Conservation (phyloP, 2,113 vertebrate species). For the Furnarius figulus region DNA sequence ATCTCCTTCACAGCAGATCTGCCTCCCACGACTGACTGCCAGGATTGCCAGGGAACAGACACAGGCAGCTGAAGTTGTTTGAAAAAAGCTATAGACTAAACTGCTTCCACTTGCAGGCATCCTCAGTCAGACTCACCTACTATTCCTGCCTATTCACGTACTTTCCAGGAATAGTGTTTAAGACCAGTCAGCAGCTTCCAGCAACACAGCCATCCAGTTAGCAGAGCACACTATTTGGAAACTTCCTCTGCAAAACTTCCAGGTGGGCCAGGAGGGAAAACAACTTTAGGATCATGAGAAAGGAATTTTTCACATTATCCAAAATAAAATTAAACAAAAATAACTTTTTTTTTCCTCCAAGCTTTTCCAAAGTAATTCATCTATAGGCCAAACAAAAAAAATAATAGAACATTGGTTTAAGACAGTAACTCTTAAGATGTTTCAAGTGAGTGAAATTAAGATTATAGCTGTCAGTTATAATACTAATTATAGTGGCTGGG, state of each 20-base stretch:
- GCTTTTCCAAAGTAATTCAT: not conserved
- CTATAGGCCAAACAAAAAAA: not conserved
- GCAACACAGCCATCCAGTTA: not conserved
- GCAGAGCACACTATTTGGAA: not conserved
- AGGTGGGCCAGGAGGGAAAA: not conserved
- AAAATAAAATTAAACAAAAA: not conserved
- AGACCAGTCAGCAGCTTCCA: not conserved
- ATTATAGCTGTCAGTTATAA: not conserved
- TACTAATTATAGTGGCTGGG: not conserved
- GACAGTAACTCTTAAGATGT: not conserved
- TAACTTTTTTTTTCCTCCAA: fast-evolving
- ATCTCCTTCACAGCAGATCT: not conserved
- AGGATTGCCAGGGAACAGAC: not conserved
- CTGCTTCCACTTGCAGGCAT: not conserved
- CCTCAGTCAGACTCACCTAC: not conserved
- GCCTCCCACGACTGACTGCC: not conserved
- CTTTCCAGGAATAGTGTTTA: not conserved
- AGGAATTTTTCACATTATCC: not conserved
- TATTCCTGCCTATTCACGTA: not conserved
- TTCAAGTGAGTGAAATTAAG: not conserved
- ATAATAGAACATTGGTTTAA: not conserved
- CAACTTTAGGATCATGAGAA: not conserved
- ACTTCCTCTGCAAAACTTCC: not conserved
- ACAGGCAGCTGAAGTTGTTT: not conserved
- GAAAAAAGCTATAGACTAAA: not conserved